Evolutionary conservation across 2,888 invertebrate species (phyloP), one percentile per base, ranked within the genome.

Genomic region (Chymomyza procnemis): DNA sequence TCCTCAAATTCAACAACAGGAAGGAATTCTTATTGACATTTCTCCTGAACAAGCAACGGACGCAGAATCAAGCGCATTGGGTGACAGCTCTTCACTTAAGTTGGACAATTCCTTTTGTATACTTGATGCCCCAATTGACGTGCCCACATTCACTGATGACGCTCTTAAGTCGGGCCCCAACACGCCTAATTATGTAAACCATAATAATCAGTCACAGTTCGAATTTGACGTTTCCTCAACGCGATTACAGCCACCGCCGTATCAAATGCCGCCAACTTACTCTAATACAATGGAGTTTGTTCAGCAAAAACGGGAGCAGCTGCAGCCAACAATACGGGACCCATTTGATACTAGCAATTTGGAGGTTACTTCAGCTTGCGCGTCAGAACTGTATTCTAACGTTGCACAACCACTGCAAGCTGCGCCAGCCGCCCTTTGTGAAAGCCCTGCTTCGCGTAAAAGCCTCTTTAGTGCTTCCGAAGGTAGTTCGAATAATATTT

Each of bases 1-100:
- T 5, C 87, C 83, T 4, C 76, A 77, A 16, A 75, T 79, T 22
- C 82, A 83, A 22, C 83, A 86, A 34, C 84, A 90, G 68, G 96
- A 96, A 91, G 95, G 94, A 64, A 92, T 95, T 68, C 90, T 96
- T 16, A 95, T 97, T 54, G 96, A 96, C 88, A 92, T 96, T 86
- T 92, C 95, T 70, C 92, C 95, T 59, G 92, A 94, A 80, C 34
- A 77, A 69, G 76, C 75, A 19, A 75, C 76, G 1, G 65, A 64
- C 18, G 61, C 55, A 3, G 74, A 74, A 6, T 63, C 74, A 3
- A 64, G 64, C 41, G 71, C 71, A 56, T 34, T 62, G 1, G 78
- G 76, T 61, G 89, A 80, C 69, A 89, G 73, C 75, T 80, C 72
- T 75, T 89, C 82, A 67, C 88, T 76, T 64, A 89, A 89, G 62